Evolutionary conservation across 2,113 vertebrate species (phyloP).

Genomic region (Jacana jacana): DNA sequence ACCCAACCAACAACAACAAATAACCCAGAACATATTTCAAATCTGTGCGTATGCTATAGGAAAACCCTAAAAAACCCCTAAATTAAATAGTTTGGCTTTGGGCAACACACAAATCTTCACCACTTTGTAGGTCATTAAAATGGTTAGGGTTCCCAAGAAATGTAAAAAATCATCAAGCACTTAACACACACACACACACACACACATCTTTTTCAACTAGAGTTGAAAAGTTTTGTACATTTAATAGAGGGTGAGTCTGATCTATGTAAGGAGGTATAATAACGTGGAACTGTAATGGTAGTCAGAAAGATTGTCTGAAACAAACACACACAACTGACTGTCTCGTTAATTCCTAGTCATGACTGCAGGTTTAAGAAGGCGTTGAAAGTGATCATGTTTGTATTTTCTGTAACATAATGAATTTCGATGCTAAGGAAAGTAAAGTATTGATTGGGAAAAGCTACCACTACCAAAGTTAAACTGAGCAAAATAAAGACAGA

Average conservation of each 20-base stretch:
- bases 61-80: constrained; percentile 64
- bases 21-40: constrained; percentile 24
- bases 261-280: neutral
- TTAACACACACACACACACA: constrained; percentile 22
- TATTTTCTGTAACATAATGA: neutral
- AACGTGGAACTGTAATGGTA: neutral
- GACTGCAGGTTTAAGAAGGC: neutral
- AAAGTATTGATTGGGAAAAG: neutral
- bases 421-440: neutral
- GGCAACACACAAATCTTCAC: constrained; percentile 32
- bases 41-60: constrained; percentile 16
- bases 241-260: neutral
- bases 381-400: neutral
- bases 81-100: constrained; percentile 47
- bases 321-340: neutral
- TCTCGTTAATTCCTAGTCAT: neutral
- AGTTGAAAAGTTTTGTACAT: neutral
- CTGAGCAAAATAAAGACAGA: neutral
- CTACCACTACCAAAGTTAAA: neutral
- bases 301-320: neutral
- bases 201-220: neutral
- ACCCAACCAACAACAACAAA: neutral
- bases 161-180: neutral
- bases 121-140: constrained; percentile 34
- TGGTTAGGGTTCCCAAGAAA: constrained; percentile 10